These are phyloP conservation scores for Hydrolagus colliei DNA, from an alignment of 2,797 vertebrate species.

Conservation along the genomic window DNA sequence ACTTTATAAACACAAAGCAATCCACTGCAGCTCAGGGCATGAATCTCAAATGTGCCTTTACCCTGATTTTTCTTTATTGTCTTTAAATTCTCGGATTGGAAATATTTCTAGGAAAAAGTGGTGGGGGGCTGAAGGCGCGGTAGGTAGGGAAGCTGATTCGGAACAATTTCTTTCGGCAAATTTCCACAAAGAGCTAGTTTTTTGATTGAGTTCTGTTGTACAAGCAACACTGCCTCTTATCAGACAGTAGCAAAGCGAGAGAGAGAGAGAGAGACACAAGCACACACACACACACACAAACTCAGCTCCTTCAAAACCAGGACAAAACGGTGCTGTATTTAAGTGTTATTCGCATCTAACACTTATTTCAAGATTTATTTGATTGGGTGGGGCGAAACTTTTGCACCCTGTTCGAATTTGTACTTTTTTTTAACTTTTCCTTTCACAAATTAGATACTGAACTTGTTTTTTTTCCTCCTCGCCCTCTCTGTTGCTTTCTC, in stretches of 20 bases:
- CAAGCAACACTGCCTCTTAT: background rate
- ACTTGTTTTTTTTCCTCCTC: background rate
- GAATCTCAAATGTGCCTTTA: constrained; percentile 76
- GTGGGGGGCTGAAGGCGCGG: too few species aligned
- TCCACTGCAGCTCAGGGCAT: constrained; percentile 70
- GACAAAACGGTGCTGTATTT: background rate
- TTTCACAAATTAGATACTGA: background rate
- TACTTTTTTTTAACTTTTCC: background rate
- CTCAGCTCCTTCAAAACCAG: background rate
- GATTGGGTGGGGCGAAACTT: background rate
- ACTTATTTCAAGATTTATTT: background rate
- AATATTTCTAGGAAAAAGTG: constrained; percentile 60
- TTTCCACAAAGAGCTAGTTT: constrained; percentile 46
- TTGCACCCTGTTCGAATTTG: background rate
- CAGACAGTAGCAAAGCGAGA: background rate
- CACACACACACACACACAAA: background rate
- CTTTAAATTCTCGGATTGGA: constrained; percentile 65
- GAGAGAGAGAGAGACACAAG: too few species aligned
- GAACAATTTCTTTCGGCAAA: constrained; percentile 62
- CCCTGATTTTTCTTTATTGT: constrained; percentile 70
- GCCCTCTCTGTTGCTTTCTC: background rate
- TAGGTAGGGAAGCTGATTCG: too few species aligned
- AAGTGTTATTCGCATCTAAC: background rate
- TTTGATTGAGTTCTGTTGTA: background rate
- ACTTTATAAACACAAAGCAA: constrained; percentile 78